Percentiles rank a stretch among this genome's conserved stretches.
Evolutionary conservation across 2,797 vertebrate genomes (phyloP).

Genomic region (Benthosema pterotum): DNA sequence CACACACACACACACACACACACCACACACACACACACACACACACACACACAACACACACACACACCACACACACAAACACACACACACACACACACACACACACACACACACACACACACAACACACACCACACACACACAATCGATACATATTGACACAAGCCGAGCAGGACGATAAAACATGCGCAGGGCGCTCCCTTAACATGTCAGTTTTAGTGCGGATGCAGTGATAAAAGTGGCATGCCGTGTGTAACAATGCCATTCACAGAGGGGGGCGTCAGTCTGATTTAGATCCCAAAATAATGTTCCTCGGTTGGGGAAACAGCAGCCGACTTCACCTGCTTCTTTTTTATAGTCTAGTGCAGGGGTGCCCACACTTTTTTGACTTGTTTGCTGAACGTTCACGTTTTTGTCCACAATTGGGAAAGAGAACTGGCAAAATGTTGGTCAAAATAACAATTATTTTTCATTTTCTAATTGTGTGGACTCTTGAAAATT

Average conservation of each 20-base stretch:
- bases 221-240: constrained; percentile 19
- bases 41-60: constrained; percentile 5
- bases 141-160: constrained; percentile 62
- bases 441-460: no score
- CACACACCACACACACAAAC: constrained; percentile 22
- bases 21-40: constrained; percentile 28
- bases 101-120: not conserved
- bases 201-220: constrained; percentile 41
- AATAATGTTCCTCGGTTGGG: no score
- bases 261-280: constrained; percentile 8
- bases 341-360: no score
- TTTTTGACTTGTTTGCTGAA: no score
- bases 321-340: no score
- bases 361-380: no score
- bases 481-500: no score
- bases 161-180: constrained; percentile 48
- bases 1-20: not conserved
- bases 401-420: no score
- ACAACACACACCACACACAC: not conserved
- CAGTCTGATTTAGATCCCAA: no score
- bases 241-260: not conserved
- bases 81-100: constrained; percentile 15
- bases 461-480: no score
- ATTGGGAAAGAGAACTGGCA: no score
- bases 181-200: constrained; percentile 26